Evolutionary conservation across 2,113 vertebrate genomes (phyloP), one percentile per base, ranked within the genome.

Genomic region (Oenanthe oenanthe): DNA sequence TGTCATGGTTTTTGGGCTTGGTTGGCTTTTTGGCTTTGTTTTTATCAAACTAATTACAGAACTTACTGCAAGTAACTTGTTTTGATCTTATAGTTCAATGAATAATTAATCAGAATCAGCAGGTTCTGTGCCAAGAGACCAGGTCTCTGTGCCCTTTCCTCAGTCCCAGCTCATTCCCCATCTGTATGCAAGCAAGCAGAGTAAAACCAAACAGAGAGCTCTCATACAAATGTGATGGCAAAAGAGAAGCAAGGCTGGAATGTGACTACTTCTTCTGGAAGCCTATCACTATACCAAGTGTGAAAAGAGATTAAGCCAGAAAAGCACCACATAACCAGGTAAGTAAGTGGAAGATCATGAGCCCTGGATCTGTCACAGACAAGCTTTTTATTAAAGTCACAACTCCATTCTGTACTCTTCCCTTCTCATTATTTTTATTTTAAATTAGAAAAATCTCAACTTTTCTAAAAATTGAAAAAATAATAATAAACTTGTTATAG

Each of bases 181-280:
- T 36, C 32, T 51, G 12, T 6, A 67, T 7, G 14, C 38, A 78
- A 58, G n/a, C 11, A 80, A 54, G 18, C 9, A 34, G n/a, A 77
- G 8, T 12, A 40, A 78, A 90, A 85, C 10, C 19, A 17, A 43
- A 54, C 1, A 10, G 17, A 19, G 6, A 56, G 42, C 34, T 85
- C 8, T 1, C 1, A 2, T 8, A 17, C 16, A 81, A 74, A 61
- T 2, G 5, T 13, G 18, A 68, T 11, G 7, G 13, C n/a, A 80
- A 36, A 60, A 71, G 7, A 82, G 14, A 53, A 85, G 19, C 3
- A 4, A 79, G 36, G 28, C 11, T 68, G 31, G 24, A 72, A 51
- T 6, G 7, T 6, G 4, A 48, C 51, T 43, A 2, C 32, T 72
- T 17, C 32, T 72, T 57, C 40, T 61, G 36, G 50, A 48, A 70